Evolutionary conservation across 2,888 invertebrate genomes (phyloP).

Genomic region (Neocrepidodera transversa): DNA sequence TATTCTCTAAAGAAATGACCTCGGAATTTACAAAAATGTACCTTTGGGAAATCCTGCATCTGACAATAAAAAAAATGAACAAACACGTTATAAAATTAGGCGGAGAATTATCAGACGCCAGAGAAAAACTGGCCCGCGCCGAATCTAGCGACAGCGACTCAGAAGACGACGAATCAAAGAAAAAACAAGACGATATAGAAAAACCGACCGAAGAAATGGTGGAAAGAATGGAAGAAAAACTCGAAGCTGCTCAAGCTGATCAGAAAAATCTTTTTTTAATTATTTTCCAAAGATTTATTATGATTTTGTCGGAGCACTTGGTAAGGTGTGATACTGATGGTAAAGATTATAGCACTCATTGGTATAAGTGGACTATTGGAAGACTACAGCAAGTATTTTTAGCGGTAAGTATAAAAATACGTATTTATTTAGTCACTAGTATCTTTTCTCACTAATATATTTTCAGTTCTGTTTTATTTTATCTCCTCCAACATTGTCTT

Average conservation of each 20-base stretch:
- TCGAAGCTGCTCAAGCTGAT: slow-evolving; percentile 94
- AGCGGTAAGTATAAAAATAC: slow-evolving; percentile 79
- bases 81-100: slow-evolving; percentile 88
- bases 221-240: slow-evolving; percentile 93
- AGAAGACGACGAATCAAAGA: slow-evolving; percentile 61
- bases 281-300: slow-evolving; percentile 97
- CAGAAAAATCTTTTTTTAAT: slow-evolving; percentile 96
- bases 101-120: slow-evolving; percentile 81
- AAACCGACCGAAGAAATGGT: slow-evolving; percentile 84
- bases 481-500: too few species aligned
- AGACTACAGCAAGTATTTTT: slow-evolving; percentile 94
- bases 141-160: slow-evolving; percentile 86
- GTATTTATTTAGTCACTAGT: too few species aligned
- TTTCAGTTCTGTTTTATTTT: too few species aligned
- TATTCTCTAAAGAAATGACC: slow-evolving; percentile 94
- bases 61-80: slow-evolving; percentile 96
- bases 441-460: too few species aligned
- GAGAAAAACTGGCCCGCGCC: slow-evolving; percentile 84
- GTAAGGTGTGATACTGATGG: slow-evolving; percentile 93
- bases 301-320: slow-evolving; percentile 96
- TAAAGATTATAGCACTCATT: slow-evolving; percentile 89
- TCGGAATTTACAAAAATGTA: slow-evolving; percentile 91
- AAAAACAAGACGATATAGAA: slow-evolving; percentile 61
- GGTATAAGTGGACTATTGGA: slow-evolving; percentile 96
- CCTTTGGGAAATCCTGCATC: slow-evolving; percentile 95